A percentile compares a stretch with the other conserved stretches of the same genome.
Conservation (phyloP, 2,113 vertebrate species). For the Clarias gariepinus region DNA sequence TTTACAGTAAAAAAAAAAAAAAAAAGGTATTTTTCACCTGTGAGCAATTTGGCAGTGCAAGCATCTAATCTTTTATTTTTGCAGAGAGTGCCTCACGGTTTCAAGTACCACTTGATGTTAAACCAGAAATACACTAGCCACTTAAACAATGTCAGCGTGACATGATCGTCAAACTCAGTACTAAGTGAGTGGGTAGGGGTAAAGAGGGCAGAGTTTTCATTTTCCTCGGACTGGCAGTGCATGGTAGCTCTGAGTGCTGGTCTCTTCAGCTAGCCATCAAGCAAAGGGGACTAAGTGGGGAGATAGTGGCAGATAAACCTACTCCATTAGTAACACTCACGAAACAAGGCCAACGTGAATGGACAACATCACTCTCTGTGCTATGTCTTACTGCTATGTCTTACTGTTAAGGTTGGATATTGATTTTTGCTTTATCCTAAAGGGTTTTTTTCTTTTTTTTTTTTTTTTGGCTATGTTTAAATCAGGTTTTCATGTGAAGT, state of each 20-base stretch:
- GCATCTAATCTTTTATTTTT: not conserved
- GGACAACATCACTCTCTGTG: not conserved
- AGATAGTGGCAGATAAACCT: slow-evolving; percentile 28
- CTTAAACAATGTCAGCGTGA: slow-evolving; percentile 3
- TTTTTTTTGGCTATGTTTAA: not conserved
- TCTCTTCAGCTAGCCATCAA: slow-evolving; percentile 20
- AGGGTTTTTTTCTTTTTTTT: not conserved
- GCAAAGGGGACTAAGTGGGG: slow-evolving; percentile 11
- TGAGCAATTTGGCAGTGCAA: not conserved
- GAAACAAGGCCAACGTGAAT: not conserved
- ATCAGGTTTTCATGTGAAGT: not conserved
- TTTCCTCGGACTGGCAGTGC: not conserved
- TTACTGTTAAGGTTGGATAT: not conserved
- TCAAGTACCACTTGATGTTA: slow-evolving; percentile 32
- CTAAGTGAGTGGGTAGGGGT: not conserved
- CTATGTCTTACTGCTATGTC: not conserved
- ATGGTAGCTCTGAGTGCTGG: slow-evolving; percentile 1
- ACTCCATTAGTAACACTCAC: slow-evolving; percentile 9
- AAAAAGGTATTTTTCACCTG: not conserved
- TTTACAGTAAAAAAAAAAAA: no score
- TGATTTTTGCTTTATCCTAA: not conserved
- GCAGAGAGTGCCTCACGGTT: not conserved
- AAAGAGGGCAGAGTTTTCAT: slow-evolving; percentile 15
- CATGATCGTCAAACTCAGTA: not conserved
- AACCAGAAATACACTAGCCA: slow-evolving; percentile 8